Percentiles rank a stretch among this genome's conserved stretches.
Evolutionary conservation across 2,797 vertebrate genomes (phyloP).

Genomic region (Gephyroberyx darwinii): DNA sequence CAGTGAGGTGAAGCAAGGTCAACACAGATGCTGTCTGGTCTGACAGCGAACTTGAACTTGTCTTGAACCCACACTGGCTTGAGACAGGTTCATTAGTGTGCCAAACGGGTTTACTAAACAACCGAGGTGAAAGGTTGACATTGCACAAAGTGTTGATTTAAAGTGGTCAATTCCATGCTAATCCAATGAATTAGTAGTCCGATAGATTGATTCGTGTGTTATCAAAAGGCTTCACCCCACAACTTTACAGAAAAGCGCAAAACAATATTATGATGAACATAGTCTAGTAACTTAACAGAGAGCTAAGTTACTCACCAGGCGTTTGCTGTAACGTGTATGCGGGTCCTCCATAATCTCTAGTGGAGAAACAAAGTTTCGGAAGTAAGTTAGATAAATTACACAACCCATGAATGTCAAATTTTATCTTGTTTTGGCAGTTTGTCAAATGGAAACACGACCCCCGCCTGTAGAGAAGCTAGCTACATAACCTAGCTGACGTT

Average conservation of each 20-base stretch:
- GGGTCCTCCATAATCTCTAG: conserved; percentile 85
- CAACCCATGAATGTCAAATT: fast-evolving
- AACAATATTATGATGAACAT: conserved; percentile 26
- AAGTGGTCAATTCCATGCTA: not conserved
- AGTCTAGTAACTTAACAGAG: not conserved
- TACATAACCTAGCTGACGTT: conserved; percentile 52
- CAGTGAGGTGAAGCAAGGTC: conserved; percentile 37
- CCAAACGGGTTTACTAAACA: conserved; percentile 21
- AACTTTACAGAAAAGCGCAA: not conserved
- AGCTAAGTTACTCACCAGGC: conserved; percentile 88
- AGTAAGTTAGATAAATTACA: not conserved
- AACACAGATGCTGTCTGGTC: conserved; percentile 24
- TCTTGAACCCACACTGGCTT: conserved; percentile 62
- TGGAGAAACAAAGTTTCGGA: conserved; percentile 39
- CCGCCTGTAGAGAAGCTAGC: conserved; percentile 22
- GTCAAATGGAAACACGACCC: conserved; percentile 18
- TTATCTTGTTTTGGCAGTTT: not conserved
- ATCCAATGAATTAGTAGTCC: not conserved
- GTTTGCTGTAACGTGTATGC: conserved; percentile 93
- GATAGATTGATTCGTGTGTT: not conserved
- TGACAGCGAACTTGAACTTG: conserved; percentile 75
- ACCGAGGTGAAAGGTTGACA: not conserved
- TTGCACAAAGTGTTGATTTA: not conserved
- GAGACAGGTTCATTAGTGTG: conserved; percentile 60
- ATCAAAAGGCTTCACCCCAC: not conserved